phyloP scores from a whole-genome alignment of 2,113 vertebrate genomes.

The Empidonax traillii region DNA sequence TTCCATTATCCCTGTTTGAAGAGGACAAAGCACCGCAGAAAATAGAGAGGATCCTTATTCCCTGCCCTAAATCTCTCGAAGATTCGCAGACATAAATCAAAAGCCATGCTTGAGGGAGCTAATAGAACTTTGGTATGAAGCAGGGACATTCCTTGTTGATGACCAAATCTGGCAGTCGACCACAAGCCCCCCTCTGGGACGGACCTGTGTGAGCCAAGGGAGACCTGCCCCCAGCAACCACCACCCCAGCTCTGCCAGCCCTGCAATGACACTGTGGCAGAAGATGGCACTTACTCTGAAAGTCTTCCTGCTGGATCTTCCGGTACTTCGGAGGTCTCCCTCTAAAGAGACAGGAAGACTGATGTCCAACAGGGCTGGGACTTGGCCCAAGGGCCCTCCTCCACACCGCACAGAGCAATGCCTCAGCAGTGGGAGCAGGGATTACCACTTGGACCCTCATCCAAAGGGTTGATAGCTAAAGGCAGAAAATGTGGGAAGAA shows the following conservation, averaged over 20 bases:
- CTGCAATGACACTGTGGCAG: not conserved
- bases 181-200: not conserved
- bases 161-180: not conserved
- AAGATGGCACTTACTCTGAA: conserved; percentile 82
- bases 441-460: not conserved
- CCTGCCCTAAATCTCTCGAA: not conserved
- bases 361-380: not conserved
- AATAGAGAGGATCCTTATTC: not conserved
- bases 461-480: not conserved
- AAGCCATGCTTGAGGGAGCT: accelerated
- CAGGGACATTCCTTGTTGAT: accelerated
- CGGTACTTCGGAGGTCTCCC: conserved; percentile 95
- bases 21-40: not conserved
- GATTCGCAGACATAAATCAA: not conserved
- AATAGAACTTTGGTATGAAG: not conserved
- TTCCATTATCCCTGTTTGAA: not conserved
- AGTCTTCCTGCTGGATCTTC: conserved; percentile 91
- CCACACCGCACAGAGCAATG: not conserved
- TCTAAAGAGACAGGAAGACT: conserved; percentile 73
- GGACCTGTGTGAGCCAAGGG: not conserved
- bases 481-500: not conserved
- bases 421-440: not conserved
- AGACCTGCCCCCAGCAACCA: not conserved
- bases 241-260: not conserved
- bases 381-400: not conserved